phyloP scores from a whole-genome alignment of 2,113 vertebrate genomes.

The Planiliza haematocheilus region DNA sequence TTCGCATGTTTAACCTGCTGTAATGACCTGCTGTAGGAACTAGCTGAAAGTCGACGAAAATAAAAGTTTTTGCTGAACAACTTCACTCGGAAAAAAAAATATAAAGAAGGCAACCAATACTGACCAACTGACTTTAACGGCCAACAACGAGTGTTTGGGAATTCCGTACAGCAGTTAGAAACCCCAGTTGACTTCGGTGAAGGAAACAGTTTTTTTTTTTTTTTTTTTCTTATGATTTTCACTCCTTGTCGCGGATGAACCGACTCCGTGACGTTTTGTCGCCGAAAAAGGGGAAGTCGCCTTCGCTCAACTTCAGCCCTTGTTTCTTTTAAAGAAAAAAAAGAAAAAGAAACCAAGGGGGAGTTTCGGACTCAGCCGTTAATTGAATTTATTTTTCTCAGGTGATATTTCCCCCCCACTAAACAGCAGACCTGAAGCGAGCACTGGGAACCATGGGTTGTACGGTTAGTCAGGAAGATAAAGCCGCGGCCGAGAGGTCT shows the following conservation, averaged over 20 bases:
- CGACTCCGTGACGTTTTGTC: constrained; percentile 49
- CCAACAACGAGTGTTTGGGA: constrained; percentile 5
- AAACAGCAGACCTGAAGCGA: constrained; percentile 84
- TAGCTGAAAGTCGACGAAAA: constrained; percentile 19
- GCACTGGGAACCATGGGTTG: constrained; percentile 92
- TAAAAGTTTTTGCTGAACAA: constrained; percentile 25
- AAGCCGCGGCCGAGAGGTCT: constrained; percentile 93
- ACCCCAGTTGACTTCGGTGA: constrained; percentile 16
- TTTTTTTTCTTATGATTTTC: constrained; percentile 27
- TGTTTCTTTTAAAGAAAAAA: constrained; percentile 6
- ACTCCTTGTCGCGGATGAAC: constrained; percentile 45
- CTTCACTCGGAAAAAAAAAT: background rate
- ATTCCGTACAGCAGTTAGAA: background rate
- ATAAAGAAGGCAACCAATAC: constrained; percentile 24
- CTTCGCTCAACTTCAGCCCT: constrained; percentile 39
- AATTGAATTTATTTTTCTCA: constrained; percentile 22
- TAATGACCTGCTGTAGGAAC: constrained; percentile 31
- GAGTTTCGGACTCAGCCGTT: constrained; percentile 19
- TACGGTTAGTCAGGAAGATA: constrained; percentile 95
- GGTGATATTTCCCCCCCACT: constrained; percentile 60
- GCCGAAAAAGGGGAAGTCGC: constrained; percentile 73
- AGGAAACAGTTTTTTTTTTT: constrained; percentile 18
- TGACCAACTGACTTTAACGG: constrained; percentile 32
- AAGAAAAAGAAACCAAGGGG: background rate
- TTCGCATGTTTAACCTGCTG: constrained; percentile 50